Base-by-base conservation (phyloP, 1,140 invertebrate species). In the Cryptotermes secundus region DNA sequence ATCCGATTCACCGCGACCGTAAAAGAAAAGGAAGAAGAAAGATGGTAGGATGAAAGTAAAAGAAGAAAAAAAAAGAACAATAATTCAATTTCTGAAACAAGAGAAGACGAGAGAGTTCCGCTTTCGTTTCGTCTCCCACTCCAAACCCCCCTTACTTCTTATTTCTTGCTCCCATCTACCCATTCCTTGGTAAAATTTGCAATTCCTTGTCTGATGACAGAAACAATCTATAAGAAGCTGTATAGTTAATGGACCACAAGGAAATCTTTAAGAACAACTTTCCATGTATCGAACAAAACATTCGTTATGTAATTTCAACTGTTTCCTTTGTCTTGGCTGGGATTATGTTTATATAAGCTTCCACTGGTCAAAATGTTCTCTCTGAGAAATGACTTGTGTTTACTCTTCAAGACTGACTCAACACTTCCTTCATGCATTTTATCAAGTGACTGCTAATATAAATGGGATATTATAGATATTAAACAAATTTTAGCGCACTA, bases 11-110 rank as follows among this genome's bases (percentile, higher is more conserved):
- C 59, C 26, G 31, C 26, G 31, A 31, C 59, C 59, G 59, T 72
- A 72, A 72, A 72, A 72, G 59, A 72, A 72, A 22, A 72, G 59
- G 59, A n/a, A 72, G 59, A 72, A 72, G 59, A 31, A 72, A 72
- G 26, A 72, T n/a, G n/a, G 59, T 6, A 72, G 9, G 59, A 72
- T 7, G 59, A 49, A 49, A 3, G 45, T 49, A 49, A 49, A 49
- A 42, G 38, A n/a, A n/a, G n/a, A 59, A 59, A 72, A 72, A 72
- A 72, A 72, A 72, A 72, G 19, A 72, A 72, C 59, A 72, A 72
- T 72, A 72, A 72, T 72, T 72, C 59, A 72, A 72, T 72, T 72
- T 72, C 59, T 72, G 59, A 72, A 72, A 72, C 59, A 72, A 72
- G 59, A 72, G 59, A n/a, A 31, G 59, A 9, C 26, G 59, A 31